Percentiles rank a stretch among this genome's conserved stretches.
phyloP scores from a whole-genome alignment of 1,140 invertebrate species.

The Drosophila obscura region DNA sequence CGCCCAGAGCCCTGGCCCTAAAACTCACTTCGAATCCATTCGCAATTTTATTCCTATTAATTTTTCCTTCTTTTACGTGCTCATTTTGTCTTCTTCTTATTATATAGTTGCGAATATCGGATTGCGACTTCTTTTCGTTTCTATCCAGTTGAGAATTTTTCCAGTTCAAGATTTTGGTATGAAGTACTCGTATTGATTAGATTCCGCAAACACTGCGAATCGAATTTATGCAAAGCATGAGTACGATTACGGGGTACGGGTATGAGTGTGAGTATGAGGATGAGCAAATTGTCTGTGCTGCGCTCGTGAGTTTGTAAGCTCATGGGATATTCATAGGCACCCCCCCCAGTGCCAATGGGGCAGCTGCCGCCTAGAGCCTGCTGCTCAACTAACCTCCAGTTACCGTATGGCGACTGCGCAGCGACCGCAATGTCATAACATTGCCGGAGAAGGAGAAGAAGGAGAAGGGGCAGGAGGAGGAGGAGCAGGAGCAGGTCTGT shows the following conservation, averaged over 20 bases:
- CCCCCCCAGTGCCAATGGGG: neutral
- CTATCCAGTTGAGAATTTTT: too few relatives aligned
- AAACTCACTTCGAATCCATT: too few relatives aligned
- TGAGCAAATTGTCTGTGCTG: conserved; percentile 22
- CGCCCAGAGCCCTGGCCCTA: too few relatives aligned
- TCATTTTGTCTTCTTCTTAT: too few relatives aligned
- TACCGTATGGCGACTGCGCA: conserved; percentile 42
- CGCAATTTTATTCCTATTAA: too few relatives aligned
- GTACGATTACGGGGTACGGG: too few relatives aligned
- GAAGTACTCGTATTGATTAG: conserved; percentile 45
- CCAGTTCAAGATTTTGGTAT: too few relatives aligned
- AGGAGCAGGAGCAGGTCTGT: neutral
- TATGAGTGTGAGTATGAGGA: neutral
- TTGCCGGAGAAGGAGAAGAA: neutral
- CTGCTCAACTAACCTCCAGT: conserved; percentile 14
- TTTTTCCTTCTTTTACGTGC: too few relatives aligned
- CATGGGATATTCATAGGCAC: conserved; percentile 66
- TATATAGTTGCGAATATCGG: too few relatives aligned
- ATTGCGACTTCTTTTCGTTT: too few relatives aligned
- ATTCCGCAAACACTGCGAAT: conserved; percentile 24
- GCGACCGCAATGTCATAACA: conserved; percentile 12
- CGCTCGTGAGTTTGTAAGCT: conserved; percentile 46
- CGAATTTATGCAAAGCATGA: conserved; percentile 9
- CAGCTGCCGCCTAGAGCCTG: neutral
- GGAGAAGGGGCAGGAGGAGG: conserved; percentile 22